Conservation (phyloP, 2,797 vertebrate genomes). For the Lemur catta region DNA sequence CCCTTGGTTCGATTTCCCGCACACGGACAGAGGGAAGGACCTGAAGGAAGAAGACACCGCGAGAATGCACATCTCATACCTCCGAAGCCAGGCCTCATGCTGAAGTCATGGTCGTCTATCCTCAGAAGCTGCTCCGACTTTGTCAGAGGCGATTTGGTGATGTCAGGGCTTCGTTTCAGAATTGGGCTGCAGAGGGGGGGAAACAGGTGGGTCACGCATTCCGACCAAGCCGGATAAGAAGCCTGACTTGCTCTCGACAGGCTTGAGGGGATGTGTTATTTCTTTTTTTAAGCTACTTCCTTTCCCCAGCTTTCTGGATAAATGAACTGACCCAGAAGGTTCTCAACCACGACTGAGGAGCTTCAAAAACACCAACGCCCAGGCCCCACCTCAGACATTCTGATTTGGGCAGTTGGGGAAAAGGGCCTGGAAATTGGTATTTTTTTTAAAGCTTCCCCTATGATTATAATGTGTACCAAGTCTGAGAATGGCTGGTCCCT, state of each 20-base stretch:
- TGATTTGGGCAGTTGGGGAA: neutral
- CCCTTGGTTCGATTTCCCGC: neutral
- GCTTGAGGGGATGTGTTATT: neutral
- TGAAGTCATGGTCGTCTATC: slow-evolving; percentile 98
- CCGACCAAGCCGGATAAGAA: neutral
- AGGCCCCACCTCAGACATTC: neutral
- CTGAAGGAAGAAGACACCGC: neutral
- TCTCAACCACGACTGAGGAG: neutral
- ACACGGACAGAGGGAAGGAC: neutral
- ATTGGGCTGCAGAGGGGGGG: slow-evolving; percentile 86
- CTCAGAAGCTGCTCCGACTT: slow-evolving; percentile 98
- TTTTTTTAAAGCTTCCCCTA: neutral
- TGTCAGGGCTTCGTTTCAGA: slow-evolving; percentile 94
- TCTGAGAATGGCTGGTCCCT: neutral
- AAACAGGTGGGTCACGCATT: slow-evolving; percentile 3
- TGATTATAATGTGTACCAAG: neutral
- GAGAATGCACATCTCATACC: slow-evolving; percentile 82
- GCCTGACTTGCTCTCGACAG: neutral
- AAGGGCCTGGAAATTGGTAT: neutral
- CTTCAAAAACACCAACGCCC: neutral
- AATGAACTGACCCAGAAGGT: neutral
- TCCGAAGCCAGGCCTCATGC: slow-evolving; percentile 98
- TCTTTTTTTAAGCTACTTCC: neutral
- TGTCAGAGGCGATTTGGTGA: slow-evolving; percentile 95
- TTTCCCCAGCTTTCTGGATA: neutral